Evolutionary conservation across 2,113 vertebrate species (phyloP).

Genomic region (Eptatretus burgeri): DNA sequence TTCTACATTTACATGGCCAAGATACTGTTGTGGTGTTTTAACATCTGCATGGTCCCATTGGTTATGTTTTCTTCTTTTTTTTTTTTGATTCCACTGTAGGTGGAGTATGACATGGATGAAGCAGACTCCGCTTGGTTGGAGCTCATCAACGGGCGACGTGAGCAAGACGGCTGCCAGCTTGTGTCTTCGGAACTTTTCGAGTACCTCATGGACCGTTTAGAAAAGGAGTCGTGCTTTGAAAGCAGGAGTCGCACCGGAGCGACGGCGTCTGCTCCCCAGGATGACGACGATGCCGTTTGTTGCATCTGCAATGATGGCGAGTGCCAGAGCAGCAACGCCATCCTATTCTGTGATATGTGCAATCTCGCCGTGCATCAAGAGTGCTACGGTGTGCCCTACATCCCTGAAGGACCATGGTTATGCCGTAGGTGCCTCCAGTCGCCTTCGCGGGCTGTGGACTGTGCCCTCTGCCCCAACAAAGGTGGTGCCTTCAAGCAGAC

Average conservation of each 20-base stretch:
- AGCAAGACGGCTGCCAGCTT: neutral
- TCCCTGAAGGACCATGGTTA: neutral
- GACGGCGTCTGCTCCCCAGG: slow-evolving; percentile 24
- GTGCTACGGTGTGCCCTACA: slow-evolving; percentile 5
- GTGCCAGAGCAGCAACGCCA: slow-evolving; percentile 6
- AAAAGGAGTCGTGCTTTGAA: slow-evolving; percentile 4
- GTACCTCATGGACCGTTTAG: slow-evolving; percentile 2
- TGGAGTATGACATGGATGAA: slow-evolving; percentile 5
- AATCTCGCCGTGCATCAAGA: slow-evolving; percentile 4
- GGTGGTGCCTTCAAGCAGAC: slow-evolving; percentile 5
- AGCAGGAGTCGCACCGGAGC: slow-evolving; percentile 12
- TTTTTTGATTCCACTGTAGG: neutral
- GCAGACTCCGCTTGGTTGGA: slow-evolving; percentile 3
- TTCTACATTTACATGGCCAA: too few relatives aligned
- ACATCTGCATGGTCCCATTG: too few relatives aligned
- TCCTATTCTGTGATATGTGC: slow-evolving; percentile 5
- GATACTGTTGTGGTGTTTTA: too few relatives aligned
- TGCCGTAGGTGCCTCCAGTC: slow-evolving; percentile 6
- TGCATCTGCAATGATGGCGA: slow-evolving; percentile 6
- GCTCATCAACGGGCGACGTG: slow-evolving; percentile 5
- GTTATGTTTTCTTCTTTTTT: too few relatives aligned
- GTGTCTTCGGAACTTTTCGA: neutral
- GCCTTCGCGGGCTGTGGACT: slow-evolving; percentile 4
- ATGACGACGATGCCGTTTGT: slow-evolving; percentile 4
- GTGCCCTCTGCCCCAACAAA: slow-evolving; percentile 4